Evolutionary conservation across 2,113 vertebrate genomes (phyloP).

Genomic region (Dolichallabes microphthalmus): DNA sequence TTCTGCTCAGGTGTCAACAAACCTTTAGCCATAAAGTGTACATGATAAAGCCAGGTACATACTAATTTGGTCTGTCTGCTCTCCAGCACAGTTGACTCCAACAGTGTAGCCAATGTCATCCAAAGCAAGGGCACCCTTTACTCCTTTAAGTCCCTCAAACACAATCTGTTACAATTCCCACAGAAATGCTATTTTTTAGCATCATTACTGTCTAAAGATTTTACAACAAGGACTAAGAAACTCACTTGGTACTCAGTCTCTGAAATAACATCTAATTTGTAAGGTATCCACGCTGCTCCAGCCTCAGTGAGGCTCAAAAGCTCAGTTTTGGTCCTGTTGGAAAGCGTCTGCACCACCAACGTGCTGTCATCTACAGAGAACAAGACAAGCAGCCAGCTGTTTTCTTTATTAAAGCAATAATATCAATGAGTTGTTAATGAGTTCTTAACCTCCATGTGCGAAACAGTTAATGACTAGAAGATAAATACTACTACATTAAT

Average conservation of each 20-base stretch:
- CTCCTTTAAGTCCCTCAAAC: conserved; percentile 71
- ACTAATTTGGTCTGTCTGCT: conserved; percentile 58
- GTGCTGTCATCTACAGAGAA: conserved; percentile 56
- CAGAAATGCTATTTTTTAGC: conserved; percentile 5
- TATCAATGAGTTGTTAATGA: neutral
- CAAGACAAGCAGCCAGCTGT: neutral
- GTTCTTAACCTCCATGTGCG: too few species aligned
- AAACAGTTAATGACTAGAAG: neutral
- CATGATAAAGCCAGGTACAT: conserved; percentile 30
- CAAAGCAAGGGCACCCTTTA: conserved; percentile 62
- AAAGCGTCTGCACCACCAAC: conserved; percentile 60
- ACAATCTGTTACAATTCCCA: conserved; percentile 64
- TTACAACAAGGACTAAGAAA: neutral
- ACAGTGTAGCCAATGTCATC: conserved; percentile 72
- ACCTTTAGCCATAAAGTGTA: neutral
- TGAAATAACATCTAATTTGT: conserved; percentile 62
- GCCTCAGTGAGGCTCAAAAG: conserved; percentile 53
- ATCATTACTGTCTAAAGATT: neutral
- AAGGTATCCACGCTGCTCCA: conserved; percentile 60
- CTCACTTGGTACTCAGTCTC: conserved; percentile 71
- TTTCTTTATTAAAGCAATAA: neutral
- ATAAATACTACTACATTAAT: neutral
- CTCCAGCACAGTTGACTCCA: conserved; percentile 64
- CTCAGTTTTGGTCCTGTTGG: conserved; percentile 6
- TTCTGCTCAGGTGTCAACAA: neutral